Percentiles rank a stretch among this genome's conserved stretches.
These are phyloP conservation scores for Sitobion miscanthi DNA, from an alignment of 1,140 invertebrate genomes.

Conservation along the genomic window DNA sequence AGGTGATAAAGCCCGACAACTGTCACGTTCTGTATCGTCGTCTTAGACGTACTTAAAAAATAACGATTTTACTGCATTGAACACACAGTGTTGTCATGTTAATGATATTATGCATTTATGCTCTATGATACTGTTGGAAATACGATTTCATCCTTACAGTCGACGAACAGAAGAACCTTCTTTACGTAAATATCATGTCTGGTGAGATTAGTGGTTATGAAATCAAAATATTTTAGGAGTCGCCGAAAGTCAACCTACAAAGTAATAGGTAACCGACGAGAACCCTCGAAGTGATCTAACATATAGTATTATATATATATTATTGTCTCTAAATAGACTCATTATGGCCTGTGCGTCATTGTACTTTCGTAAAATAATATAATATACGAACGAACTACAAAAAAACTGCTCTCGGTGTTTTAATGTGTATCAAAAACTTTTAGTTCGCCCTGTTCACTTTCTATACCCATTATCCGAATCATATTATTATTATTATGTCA, in stretches of 20 bases:
- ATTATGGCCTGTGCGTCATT: background rate
- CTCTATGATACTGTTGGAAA: background rate
- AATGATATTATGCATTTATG: too few relatives aligned
- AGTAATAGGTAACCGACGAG: too few relatives aligned
- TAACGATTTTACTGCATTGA: too few relatives aligned
- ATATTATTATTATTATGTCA: background rate
- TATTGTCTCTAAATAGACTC: background rate
- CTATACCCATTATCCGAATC: background rate
- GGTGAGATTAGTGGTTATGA: background rate
- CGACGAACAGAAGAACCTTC: background rate
- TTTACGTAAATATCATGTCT: background rate
- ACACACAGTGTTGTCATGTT: too few relatives aligned
- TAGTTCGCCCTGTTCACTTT: background rate
- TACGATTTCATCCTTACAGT: background rate
- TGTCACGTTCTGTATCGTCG: too few relatives aligned
- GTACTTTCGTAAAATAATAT: background rate
- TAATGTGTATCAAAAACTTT: background rate
- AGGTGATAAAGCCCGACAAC: too few relatives aligned
- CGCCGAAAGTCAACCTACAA: background rate
- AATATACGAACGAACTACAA: background rate
- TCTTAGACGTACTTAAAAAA: too few relatives aligned
- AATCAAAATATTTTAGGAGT: background rate
- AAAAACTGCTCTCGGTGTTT: background rate
- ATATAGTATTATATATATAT: background rate
- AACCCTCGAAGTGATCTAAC: background rate